Base-by-base conservation (phyloP, 2,113 vertebrate species). In the Chloroceryle aenea region DNA sequence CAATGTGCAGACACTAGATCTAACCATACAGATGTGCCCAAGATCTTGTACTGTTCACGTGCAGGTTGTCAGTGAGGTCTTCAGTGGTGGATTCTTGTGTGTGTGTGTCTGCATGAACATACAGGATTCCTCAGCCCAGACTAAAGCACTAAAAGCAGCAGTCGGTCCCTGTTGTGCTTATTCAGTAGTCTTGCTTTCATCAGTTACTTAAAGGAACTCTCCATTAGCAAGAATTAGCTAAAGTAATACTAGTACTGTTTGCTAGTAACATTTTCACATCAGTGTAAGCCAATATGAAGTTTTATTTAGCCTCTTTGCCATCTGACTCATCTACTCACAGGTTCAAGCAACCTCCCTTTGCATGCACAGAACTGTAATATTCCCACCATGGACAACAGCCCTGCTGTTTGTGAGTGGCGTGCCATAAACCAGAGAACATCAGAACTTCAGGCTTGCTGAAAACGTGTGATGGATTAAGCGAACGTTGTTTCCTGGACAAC, bases 391-490 rank as follows among this genome's bases (percentile, higher is more conserved):
- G 58, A 23, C 1, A 2, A 27, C 29, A 77, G 16, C 42, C 12
- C 18, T 52, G 17, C 18, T 12, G 6, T 53, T 69, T 66, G 36
- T 42, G 55, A 50, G 50, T 12, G 36, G 2, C 1, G 0, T 13
- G 22, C 26, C 17, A 8, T n/a, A 81, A 84, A 59, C 6, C 48
- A 67, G 61, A 84, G 16, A 81, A 59, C 11, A 42, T 15, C 9
- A 50, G 61, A 78, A 76, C 15, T 34, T 50, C 1, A 1, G 19
- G 4, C 8, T 6, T 58, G 10, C 14, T 67, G 27, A 19, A 85
- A 63, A 58, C 8, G 36, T 0, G 0, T 12, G 18, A 53, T 9
- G 13, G 10, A 19, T 52, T 64, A 19, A 5, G 2, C 48, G 21
- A 21, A 59, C 5, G 5, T 56, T 72, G 6, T 63, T 79, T 61